These are phyloP conservation scores for Leptinotarsa peninsularis DNA, from an alignment of 2,888 invertebrate species.

Conservation along the genomic window DNA sequence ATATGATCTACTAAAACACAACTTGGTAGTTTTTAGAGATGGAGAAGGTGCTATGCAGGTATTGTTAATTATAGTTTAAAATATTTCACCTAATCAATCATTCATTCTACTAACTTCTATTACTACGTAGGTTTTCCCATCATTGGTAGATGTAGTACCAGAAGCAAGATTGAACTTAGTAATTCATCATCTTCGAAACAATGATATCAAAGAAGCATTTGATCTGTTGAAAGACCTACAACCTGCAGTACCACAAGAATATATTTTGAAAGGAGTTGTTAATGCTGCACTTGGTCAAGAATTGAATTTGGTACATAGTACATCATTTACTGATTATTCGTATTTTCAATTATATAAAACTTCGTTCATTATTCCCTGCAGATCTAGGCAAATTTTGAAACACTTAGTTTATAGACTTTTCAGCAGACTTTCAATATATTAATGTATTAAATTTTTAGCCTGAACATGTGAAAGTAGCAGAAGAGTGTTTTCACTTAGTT, in stretches of 20 bases:
- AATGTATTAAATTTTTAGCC: conserved; percentile 71
- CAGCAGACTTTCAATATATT: too few relatives aligned
- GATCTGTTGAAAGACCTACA: conserved; percentile 90
- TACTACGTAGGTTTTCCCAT: conserved; percentile 76
- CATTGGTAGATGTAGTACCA: conserved; percentile 93
- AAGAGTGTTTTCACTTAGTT: conserved; percentile 95
- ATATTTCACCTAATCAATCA: background rate
- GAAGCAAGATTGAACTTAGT: conserved; percentile 97
- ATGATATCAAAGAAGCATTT: conserved; percentile 90
- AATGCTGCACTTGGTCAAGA: conserved; percentile 95
- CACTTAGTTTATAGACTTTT: too few relatives aligned
- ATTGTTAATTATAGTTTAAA: conserved; percentile 20
- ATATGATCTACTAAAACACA: conserved; percentile 93
- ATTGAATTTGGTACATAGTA: conserved; percentile 79
- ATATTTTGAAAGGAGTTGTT: conserved; percentile 95
- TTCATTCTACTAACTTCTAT: conserved; percentile 20
- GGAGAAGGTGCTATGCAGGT: conserved; percentile 95
- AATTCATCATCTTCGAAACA: conserved; percentile 90
- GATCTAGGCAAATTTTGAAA: too few relatives aligned
- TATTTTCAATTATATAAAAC: too few relatives aligned
- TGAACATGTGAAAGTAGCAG: conserved; percentile 93
- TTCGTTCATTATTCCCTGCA: too few relatives aligned
- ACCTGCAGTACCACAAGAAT: conserved; percentile 94
- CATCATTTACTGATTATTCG: too few relatives aligned
- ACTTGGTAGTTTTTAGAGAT: conserved; percentile 92